Percentiles rank a stretch among this genome's conserved stretches.
These are phyloP conservation scores for Metalampra italica DNA, from an alignment of 2,888 invertebrate genomes.

Conservation along the genomic window DNA sequence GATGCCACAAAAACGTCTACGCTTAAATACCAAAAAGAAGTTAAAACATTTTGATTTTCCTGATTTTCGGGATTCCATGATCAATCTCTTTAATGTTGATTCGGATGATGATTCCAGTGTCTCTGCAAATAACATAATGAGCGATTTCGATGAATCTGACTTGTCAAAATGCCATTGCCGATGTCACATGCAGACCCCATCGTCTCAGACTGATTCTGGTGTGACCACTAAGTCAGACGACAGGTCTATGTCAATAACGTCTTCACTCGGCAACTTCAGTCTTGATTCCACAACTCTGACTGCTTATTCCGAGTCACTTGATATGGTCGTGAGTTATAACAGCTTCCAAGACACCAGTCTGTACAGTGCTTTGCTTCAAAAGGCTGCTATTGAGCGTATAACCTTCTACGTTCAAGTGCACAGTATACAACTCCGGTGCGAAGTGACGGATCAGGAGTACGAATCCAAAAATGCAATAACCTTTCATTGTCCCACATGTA, in stretches of 20 bases:
- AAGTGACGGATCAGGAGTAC: conserved; percentile 27
- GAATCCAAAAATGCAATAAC: conserved; percentile 42
- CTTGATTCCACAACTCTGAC: conserved; percentile 58
- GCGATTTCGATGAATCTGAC: conserved; percentile 18
- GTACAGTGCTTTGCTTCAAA: conserved; percentile 48
- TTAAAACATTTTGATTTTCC: conserved; percentile 62
- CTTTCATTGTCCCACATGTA: conserved; percentile 59
- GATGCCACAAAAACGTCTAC: conserved; percentile 22
- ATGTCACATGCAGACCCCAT: conserved; percentile 39
- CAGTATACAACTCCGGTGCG: conserved; percentile 55
- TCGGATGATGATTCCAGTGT: not conserved
- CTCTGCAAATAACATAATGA: not conserved
- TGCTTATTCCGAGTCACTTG: conserved; percentile 64
- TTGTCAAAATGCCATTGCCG: conserved; percentile 35
- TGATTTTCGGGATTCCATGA: conserved; percentile 55
- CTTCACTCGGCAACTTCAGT: conserved; percentile 66
- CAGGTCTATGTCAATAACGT: conserved; percentile 47
- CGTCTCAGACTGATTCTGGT: conserved; percentile 45
- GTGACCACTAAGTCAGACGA: conserved; percentile 44
- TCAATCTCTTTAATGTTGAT: conserved; percentile 45
- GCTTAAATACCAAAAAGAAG: conserved; percentile 50
- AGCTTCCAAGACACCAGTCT: conserved; percentile 62
- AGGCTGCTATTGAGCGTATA: conserved; percentile 61
- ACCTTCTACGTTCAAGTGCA: conserved; percentile 69
- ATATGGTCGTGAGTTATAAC: conserved; percentile 54